Evolutionary conservation across 2,797 vertebrate species (phyloP), one percentile per base, ranked within the genome.

Genomic region (Argya squamiceps): DNA sequence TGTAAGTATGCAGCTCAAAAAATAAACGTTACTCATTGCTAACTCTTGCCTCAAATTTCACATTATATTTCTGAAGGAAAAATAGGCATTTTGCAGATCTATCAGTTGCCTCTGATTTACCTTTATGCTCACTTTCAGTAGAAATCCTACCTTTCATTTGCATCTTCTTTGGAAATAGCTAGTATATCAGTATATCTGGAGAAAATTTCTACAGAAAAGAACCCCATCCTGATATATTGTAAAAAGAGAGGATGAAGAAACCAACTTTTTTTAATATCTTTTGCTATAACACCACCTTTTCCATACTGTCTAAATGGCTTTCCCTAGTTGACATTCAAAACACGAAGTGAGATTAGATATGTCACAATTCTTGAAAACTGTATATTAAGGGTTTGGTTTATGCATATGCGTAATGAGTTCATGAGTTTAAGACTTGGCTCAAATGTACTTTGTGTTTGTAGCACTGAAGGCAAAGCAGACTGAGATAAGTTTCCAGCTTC

Each of bases 201-300:
- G 23, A 88, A 85, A n/a, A 80, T 26, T 9, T 77, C 24, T 62
- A 55, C 10, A 19, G 10, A 13, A 20, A 29, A 49, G 36, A 43
- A 1, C 0, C 2, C 2, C 19, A 47, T 12, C 26, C 32, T 29
- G 27, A 34, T 14, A 46, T 4, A 58, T 1, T 44, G 37, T 11
- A 52, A 84, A 75, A 62, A 46, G 56, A 15, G 11, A 62, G 10
- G n/a, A 6, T 46, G 15, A 63, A 59, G 7, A 52, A 27, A 24
- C 4, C 0, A 22, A 30, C 24, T 17, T 17, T 32, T n/a, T 71
- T 50, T 26, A 11, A 17, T 17, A 41, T 37, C 39, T 24, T 81
- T 64, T 75, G 39, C 21, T 32, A 3, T 37, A 75, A 22, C 7
- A 44, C 6, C 3, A 8, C 37, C 15, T 85, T 67, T 75, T 34